These are phyloP conservation scores for Sitophilus oryzae DNA, from an alignment of 1,140 invertebrate species.

Conservation along the genomic window DNA sequence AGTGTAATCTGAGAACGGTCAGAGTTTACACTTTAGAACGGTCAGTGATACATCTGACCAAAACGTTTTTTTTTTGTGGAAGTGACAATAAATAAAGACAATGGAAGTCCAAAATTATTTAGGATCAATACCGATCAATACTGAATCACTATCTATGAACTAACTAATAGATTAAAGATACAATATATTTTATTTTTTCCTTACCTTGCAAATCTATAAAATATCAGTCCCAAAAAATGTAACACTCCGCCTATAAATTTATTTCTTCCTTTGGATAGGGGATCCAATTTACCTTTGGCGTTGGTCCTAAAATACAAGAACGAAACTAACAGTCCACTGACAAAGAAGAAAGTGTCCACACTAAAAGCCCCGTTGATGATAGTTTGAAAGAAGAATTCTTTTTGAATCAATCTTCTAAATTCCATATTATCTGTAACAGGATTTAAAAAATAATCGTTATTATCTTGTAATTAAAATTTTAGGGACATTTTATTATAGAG, in stretches of 20 bases:
- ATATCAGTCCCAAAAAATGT: slow-evolving; percentile 73
- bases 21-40: too few species aligned
- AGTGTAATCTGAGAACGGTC: too few species aligned
- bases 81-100: too few species aligned
- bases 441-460: not conserved
- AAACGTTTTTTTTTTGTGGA: too few species aligned
- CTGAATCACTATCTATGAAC: too few species aligned
- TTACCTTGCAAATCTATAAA: slow-evolving; percentile 70
- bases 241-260: slow-evolving; percentile 63
- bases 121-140: too few species aligned
- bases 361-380: slow-evolving; percentile 82
- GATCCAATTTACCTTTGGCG: slow-evolving; percentile 70
- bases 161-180: not conserved
- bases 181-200: not conserved
- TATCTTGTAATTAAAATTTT: not conserved
- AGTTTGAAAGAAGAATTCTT: slow-evolving; percentile 75
- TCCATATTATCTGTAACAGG: slow-evolving; percentile 65
- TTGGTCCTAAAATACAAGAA: slow-evolving; percentile 80
- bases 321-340: slow-evolving; percentile 73
- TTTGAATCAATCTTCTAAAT: slow-evolving; percentile 68
- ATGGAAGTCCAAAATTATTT: too few species aligned
- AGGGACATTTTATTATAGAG: slow-evolving; percentile 4
- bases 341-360: slow-evolving; percentile 89
- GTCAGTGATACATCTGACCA: too few species aligned
- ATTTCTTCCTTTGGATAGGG: slow-evolving; percentile 62